Base-by-base conservation (phyloP, 1,140 invertebrate genomes). In the Drosophila sproati region DNA sequence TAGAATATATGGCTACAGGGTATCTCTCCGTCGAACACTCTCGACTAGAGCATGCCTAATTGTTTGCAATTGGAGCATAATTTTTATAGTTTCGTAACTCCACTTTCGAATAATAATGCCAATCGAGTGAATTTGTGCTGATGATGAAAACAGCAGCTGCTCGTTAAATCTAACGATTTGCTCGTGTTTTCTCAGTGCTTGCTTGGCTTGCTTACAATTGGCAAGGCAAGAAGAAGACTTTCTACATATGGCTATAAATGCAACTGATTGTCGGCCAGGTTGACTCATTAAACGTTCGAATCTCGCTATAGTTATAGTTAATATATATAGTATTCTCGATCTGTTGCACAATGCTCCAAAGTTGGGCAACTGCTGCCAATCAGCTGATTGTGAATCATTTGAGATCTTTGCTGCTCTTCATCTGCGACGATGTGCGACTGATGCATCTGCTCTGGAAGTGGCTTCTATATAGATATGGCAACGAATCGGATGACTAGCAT, bases 361-460 rank as follows among this genome's bases (percentile, higher is more conserved):
- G 51, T 39, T 20, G 61, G 64, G 67, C 62, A 12, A 37, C 31
- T 10, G 50, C 61, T 8, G 66, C 73, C 39, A 71, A 71, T 76
- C 73, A 78, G 37, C 48, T 76, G 12, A 61, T 76, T 3, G 67
- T 10, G n/a, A 71, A 76, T n/a, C 54, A 72, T 12, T 10, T 78
- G 10, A 56, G 50, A 54, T 59, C 43, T 5, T 35, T 76, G 29
- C 20, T 73, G 3, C 20, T 54, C 6, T 61, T 62, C n/a, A 62
- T 78, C 45, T 76, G 68, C 39, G 57, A 64, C 39, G 77, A 78
- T 43, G 68, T 63, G 7, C 73, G 56, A 51, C 34, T 78, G 62
- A 54, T 72, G 51, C 68, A 63, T 20, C 2, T 68, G 5, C 67
- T 78, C 5, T 76, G 61, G 39, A 66, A 74, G 48, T 76, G 77